Conservation (phyloP, 2,888 invertebrate genomes). For the Orchesella flavescens region DNA sequence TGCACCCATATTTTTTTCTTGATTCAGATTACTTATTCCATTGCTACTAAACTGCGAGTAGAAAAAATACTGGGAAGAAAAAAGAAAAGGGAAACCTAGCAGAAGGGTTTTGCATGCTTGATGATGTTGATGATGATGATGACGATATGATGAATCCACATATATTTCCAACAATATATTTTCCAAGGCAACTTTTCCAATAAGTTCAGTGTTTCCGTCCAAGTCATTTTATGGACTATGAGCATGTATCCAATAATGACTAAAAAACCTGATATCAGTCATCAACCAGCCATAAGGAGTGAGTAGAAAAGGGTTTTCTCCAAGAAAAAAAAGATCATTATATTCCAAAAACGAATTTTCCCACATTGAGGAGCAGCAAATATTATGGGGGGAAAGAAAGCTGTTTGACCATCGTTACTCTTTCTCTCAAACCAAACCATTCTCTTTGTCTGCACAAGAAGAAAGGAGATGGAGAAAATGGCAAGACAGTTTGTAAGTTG, state of each 20-base stretch:
- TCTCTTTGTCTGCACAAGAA: not conserved
- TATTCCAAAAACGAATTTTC: not conserved
- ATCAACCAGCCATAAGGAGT: not conserved
- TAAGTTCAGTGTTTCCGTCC: not conserved
- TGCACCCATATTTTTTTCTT: no score
- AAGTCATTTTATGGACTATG: not conserved
- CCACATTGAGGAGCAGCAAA: not conserved
- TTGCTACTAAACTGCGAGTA: no score
- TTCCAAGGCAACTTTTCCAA: not conserved
- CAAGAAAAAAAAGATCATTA: not conserved
- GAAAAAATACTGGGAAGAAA: not conserved
- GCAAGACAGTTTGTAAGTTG: not conserved
- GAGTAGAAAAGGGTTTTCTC: not conserved
- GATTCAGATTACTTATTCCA: not conserved
- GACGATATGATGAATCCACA: not conserved
- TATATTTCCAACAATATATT: not conserved
- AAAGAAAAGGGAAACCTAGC: not conserved
- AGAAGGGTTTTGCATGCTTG: not conserved
- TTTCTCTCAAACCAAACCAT: no score
- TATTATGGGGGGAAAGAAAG: not conserved
- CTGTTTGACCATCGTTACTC: not conserved
- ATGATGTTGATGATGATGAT: no score
- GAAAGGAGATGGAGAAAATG: not conserved
- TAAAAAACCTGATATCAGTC: not conserved
- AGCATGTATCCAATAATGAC: not conserved